These are phyloP conservation scores for Acleris laterana DNA, from an alignment of 2,888 invertebrate species.

Conservation along the genomic window DNA sequence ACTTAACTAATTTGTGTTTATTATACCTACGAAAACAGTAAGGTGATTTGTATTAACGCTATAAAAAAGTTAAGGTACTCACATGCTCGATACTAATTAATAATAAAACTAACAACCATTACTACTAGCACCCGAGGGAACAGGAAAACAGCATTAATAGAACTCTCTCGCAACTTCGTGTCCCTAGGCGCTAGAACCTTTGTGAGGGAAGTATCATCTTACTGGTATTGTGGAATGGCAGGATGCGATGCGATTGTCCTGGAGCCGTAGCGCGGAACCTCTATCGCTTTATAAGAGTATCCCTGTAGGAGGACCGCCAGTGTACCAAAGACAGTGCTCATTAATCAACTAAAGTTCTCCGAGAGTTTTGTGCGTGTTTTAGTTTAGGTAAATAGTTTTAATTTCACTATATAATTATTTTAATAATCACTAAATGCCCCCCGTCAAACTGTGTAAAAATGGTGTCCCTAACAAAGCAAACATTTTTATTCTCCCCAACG, in stretches of 20 bases:
- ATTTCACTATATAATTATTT: neutral
- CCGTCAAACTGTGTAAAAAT: too few species aligned
- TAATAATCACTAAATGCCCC: too few species aligned
- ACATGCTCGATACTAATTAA: conserved; percentile 27
- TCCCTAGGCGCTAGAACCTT: conserved; percentile 68
- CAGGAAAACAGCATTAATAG: conserved; percentile 28
- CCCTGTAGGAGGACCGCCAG: conserved; percentile 64
- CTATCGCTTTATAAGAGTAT: conserved; percentile 72
- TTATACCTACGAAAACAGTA: neutral
- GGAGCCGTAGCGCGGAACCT: conserved; percentile 70
- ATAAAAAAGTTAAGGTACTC: conserved; percentile 20
- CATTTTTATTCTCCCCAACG: too few species aligned
- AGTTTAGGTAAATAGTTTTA: neutral
- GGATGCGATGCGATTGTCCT: conserved; percentile 75
- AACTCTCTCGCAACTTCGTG: conserved; percentile 50
- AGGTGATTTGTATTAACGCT: conserved; percentile 2
- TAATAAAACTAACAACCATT: conserved; percentile 25
- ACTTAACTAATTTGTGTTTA: too few species aligned
- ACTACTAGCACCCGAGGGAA: conserved; percentile 22
- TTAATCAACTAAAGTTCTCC: conserved; percentile 6
- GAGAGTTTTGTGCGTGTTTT: conserved; percentile 19
- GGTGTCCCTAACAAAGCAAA: too few species aligned
- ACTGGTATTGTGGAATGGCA: conserved; percentile 74
- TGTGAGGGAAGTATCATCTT: conserved; percentile 81
- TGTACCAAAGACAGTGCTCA: conserved; percentile 50